Evolutionary conservation across 2,797 vertebrate genomes (phyloP).

Genomic region (Xenentodon cancila): DNA sequence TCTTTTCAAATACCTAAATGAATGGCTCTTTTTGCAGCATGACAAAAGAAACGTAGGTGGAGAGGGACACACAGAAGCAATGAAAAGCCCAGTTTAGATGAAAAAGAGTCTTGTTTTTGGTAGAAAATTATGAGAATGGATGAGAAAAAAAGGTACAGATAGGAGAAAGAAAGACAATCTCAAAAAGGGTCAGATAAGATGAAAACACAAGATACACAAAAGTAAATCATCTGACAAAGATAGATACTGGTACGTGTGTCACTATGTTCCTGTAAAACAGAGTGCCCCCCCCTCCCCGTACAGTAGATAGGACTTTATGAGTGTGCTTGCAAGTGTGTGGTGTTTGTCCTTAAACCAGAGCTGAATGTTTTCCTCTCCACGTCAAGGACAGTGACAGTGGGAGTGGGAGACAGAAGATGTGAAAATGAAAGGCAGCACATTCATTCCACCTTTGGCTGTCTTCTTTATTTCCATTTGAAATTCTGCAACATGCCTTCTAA

Average conservation of each 20-base stretch:
- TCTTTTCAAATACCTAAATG: slow-evolving; percentile 46
- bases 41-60: slow-evolving; percentile 54
- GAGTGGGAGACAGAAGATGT: slow-evolving; percentile 15
- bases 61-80: slow-evolving; percentile 21
- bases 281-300: not conserved
- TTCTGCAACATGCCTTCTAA: slow-evolving; percentile 19
- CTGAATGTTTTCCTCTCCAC: slow-evolving; percentile 28
- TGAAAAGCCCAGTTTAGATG: slow-evolving; percentile 35
- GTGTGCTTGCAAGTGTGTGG: slow-evolving; percentile 13
- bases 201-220: slow-evolving; percentile 18
- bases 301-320: slow-evolving; percentile 1
- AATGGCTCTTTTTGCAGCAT: slow-evolving; percentile 31
- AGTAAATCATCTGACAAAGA: slow-evolving; percentile 8
- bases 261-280: slow-evolving; percentile 28
- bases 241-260: not conserved
- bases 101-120: slow-evolving; percentile 29
- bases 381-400: slow-evolving; percentile 53
- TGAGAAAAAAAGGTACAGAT: slow-evolving; percentile 18
- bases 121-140: slow-evolving; percentile 30
- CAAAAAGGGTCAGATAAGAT: slow-evolving; percentile 18
- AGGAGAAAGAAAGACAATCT: slow-evolving; percentile 15
- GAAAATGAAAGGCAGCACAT: slow-evolving; percentile 22
- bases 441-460: not conserved
- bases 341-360: slow-evolving; percentile 11
- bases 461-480: slow-evolving; percentile 2